Evolutionary conservation across 2,113 vertebrate genomes (phyloP).

Genomic region (Callipepla squamata): DNA sequence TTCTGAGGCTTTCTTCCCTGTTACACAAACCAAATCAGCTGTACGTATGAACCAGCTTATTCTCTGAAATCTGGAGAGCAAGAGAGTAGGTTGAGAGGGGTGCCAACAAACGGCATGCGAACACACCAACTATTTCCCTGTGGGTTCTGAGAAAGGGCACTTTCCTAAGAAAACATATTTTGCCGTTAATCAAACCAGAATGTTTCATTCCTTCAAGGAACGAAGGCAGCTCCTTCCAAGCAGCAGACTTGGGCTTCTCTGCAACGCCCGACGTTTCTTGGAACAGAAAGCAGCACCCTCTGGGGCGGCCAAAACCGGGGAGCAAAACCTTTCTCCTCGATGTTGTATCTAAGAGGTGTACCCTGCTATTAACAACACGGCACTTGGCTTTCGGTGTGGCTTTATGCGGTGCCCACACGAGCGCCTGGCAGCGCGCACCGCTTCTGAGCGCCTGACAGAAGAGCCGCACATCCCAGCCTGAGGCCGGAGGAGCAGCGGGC

Average conservation of each 20-base stretch:
- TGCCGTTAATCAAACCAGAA: constrained; percentile 46
- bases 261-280: fast-evolving
- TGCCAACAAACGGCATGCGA: neutral
- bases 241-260: neutral
- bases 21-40: neutral
- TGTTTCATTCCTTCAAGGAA: constrained; percentile 25
- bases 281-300: constrained; percentile 15
- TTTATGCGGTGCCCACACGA: neutral
- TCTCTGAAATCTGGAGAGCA: neutral
- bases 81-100: neutral
- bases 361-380: neutral
- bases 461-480: neutral
- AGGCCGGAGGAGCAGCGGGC: neutral
- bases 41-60: neutral
- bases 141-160: neutral
- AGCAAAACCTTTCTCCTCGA: neutral
- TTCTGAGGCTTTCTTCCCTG: constrained; percentile 48
- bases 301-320: neutral
- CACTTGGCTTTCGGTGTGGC: neutral
- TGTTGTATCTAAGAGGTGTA: neutral
- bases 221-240: fast-evolving
- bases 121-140: neutral
- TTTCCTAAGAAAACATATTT: neutral
- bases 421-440: neutral
- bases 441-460: neutral